Evolutionary conservation across 1,140 invertebrate species (phyloP).

Genomic region (Laupala kohalensis): DNA sequence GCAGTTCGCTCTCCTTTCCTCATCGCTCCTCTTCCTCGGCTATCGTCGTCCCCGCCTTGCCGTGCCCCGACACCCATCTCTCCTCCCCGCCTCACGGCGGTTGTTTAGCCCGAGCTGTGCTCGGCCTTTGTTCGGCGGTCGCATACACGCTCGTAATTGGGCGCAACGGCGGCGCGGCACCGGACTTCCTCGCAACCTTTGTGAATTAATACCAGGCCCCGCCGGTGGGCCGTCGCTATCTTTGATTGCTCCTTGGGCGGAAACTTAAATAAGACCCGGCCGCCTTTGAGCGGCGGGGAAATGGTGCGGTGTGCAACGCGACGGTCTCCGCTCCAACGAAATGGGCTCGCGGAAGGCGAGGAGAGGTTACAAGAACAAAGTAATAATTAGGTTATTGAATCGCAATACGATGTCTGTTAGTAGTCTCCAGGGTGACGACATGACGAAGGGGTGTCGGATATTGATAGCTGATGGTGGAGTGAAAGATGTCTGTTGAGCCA

Average conservation of each 20-base stretch:
- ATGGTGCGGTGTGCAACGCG: not conserved
- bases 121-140: not conserved
- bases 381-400: too few species aligned
- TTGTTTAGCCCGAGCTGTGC: not conserved
- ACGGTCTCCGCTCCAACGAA: too few species aligned
- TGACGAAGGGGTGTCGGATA: too few species aligned
- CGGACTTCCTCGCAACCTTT: not conserved
- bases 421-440: too few species aligned
- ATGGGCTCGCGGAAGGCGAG: too few species aligned
- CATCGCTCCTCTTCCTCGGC: not conserved
- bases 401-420: too few species aligned
- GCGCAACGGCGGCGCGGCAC: too few species aligned
- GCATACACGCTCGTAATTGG: not conserved
- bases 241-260: not conserved
- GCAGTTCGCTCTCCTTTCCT: not conserved
- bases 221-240: not conserved
- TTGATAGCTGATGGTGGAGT: too few species aligned
- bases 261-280: not conserved
- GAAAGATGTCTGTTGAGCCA: too few species aligned
- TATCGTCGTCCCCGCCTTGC: not conserved
- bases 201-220: not conserved
- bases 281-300: not conserved
- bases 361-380: too few species aligned
- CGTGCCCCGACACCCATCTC: not conserved
- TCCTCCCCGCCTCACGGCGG: not conserved